A percentile compares a stretch with the other conserved stretches of the same genome.
Evolutionary conservation across 2,113 vertebrate genomes (phyloP).

Genomic region (Anoplopoma fimbria): DNA sequence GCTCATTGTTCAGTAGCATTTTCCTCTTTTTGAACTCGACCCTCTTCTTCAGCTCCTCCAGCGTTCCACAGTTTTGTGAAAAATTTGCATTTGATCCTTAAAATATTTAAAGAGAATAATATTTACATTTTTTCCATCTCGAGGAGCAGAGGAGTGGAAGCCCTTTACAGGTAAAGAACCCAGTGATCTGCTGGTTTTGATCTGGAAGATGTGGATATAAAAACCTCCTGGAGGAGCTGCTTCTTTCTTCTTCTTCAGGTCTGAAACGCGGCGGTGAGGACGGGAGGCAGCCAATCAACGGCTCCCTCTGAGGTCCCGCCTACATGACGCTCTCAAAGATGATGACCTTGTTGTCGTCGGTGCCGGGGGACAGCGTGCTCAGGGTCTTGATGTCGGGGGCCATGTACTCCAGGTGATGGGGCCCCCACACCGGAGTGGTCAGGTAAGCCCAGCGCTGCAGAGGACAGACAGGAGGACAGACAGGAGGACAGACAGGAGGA

Average conservation of each 20-base stretch:
- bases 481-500: too few relatives aligned
- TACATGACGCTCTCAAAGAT: conserved; percentile 89
- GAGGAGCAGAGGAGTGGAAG: background rate
- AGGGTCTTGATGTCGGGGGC: conserved; percentile 82
- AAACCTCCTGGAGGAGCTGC: conserved; percentile 15
- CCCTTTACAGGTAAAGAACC: background rate
- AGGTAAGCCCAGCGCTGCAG: conserved; percentile 84
- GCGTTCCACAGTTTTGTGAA: background rate
- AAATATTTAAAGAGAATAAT: background rate
- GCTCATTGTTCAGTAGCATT: background rate
- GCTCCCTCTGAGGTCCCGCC: background rate
- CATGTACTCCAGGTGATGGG: conserved; percentile 88
- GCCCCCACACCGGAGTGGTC: conserved; percentile 85
- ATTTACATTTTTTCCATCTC: background rate
- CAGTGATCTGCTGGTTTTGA: conserved; percentile 1
- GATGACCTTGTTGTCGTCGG: conserved; percentile 86
- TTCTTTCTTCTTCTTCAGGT: background rate
- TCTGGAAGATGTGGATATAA: background rate
- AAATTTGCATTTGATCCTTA: background rate
- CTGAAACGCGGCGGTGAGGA: background rate
- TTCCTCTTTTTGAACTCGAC: background rate
- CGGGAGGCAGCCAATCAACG: background rate
- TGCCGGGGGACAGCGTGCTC: conserved; percentile 74
- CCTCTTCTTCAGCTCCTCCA: background rate
- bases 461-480: too few relatives aligned